Base-by-base conservation (phyloP, 2,113 vertebrate species). In the Sinocyclocheilus grahami region DNA sequence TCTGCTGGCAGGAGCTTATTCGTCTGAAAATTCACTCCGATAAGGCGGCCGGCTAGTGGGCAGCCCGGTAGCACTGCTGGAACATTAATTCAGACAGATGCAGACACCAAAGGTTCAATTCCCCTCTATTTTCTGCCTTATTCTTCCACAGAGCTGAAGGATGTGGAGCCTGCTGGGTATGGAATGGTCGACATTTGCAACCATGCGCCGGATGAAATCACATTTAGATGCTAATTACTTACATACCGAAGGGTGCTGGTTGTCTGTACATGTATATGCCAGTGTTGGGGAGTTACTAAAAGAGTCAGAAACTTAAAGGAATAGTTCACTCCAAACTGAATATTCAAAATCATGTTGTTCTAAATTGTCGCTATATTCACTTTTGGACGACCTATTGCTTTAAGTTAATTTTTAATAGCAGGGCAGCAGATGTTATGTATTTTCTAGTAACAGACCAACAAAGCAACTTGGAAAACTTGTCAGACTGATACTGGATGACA, bases 71-170 rank as follows among this genome's bases (percentile, higher is more conserved):
- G 55, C 48, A 24, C 53, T 51, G 30, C 60, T 78, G 51, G 39
- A 83, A 75, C 58, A 83, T 86, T 79, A 79, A 77, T 65, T 84
- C 75, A 80, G 46, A 80, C 82, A 46, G 78, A 86, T 72, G 85
- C 42, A 75, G 51, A 46, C 67, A 72, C 65, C 77, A 62, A 79
- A 79, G 74, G 20, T 65, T 69, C 76, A 85, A 67, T 69, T n/a
- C 39, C 69, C 53, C 5, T 65, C 39, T 72, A 79, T 51, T 53
- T 86, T 39, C 69, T 84, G 80, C 24, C 18, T 83, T 78, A 30
- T 71, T 60, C 75, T 83, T 58, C 55, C 27, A 69, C 13, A 48
- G 69, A 75, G 37, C 53, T 75, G 69, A 51, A 48, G 69, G 79
- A 58, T 33, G 69, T 46, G 5, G 69, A 30, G 53, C 78, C 46